A percentile compares a stretch with the other conserved stretches of the same genome.
Conservation (phyloP, 1,140 invertebrate genomes). For the Potamilus streckersoni region DNA sequence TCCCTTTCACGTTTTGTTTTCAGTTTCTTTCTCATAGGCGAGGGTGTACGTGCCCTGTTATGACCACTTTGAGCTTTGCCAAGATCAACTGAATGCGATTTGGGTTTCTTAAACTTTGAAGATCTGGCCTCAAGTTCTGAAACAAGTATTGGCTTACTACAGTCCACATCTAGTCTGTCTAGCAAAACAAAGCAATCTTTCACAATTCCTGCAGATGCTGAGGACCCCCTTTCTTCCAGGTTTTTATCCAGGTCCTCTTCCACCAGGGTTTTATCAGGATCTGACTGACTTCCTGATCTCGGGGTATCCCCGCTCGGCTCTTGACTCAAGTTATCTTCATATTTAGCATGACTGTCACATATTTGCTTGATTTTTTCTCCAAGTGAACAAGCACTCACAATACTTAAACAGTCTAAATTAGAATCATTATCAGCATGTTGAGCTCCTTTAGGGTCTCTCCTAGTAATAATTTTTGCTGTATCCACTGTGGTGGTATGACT, state of each 20-base stretch:
- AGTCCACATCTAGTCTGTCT: conserved; percentile 10
- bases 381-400: conserved; percentile 21
- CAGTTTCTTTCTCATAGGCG: conserved; percentile 22
- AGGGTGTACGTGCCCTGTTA: background rate
- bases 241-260: background rate
- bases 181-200: conserved; percentile 17
- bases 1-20: conserved; percentile 32
- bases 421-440: conserved; percentile 8
- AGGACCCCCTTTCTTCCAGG: no score
- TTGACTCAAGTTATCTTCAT: background rate
- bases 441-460: background rate
- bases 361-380: conserved; percentile 28
- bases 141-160: no score
- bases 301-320: background rate
- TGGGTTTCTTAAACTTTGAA: background rate
- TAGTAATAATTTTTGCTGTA: conserved; percentile 19
- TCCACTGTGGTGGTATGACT: background rate
- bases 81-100: background rate
- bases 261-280: conserved; percentile 3
- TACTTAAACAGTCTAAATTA: conserved; percentile 21
- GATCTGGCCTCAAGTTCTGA: no score
- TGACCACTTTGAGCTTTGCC: background rate
- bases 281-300: conserved; percentile 1
- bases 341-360: conserved; percentile 18
- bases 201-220: background rate